These are phyloP conservation scores for Nesometra sesokonis DNA, from an alignment of 35 echinoderm and acorn worm genomes.

Conservation along the genomic window DNA sequence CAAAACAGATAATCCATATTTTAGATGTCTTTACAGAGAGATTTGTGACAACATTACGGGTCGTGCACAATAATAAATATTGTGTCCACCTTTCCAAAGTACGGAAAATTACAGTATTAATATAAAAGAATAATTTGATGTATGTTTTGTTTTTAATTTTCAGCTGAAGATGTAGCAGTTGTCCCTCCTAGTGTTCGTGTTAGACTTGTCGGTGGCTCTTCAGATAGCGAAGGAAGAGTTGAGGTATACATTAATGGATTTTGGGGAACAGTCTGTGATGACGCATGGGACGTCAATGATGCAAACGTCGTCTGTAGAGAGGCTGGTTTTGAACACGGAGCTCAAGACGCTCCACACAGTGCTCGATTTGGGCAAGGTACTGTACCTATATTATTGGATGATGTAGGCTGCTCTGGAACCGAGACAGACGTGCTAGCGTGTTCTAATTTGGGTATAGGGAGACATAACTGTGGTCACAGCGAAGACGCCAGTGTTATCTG, in stretches of 20 bases:
- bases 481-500: conserved; percentile 55
- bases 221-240: not conserved
- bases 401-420: conserved; percentile 25
- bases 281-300: not conserved
- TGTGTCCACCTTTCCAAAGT: too few relatives aligned
- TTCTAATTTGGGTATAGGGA: conserved; percentile 16
- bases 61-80: too few relatives aligned
- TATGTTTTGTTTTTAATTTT: not conserved
- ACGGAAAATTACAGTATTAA: too few relatives aligned
- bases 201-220: not conserved
- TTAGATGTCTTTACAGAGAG: too few relatives aligned
- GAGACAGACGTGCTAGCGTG: conserved; percentile 15
- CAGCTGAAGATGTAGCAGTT: not conserved
- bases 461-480: conserved; percentile 38
- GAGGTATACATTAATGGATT: not conserved
- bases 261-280: not conserved
- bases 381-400: conserved; percentile 33
- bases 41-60: too few relatives aligned
- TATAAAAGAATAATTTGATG: too few relatives aligned
- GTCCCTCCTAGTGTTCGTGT: not conserved
- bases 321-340: not conserved
- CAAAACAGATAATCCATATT: too few relatives aligned
- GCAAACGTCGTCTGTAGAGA: conserved; percentile 19
- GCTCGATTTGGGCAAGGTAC: conserved; percentile 34
- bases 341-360: not conserved